These are phyloP conservation scores for Microchrysa polita DNA, from an alignment of 2,888 invertebrate genomes.

Conservation along the genomic window DNA sequence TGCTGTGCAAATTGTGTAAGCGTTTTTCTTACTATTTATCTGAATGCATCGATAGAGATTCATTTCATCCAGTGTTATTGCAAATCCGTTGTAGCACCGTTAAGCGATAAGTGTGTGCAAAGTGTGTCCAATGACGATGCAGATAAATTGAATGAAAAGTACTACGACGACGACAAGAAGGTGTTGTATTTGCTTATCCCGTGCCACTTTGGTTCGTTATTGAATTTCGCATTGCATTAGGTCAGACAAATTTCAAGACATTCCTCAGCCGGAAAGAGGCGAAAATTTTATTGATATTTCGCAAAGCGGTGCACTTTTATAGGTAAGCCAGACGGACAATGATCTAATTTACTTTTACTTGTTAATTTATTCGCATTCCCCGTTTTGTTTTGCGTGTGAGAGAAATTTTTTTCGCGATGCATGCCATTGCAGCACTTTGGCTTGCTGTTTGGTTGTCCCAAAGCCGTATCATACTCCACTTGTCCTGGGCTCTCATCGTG, in stretches of 20 bases:
- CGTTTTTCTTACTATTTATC: not conserved
- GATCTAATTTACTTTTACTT: constrained; percentile 44
- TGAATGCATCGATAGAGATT: not conserved
- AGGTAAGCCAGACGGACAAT: constrained; percentile 12
- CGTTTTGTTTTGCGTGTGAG: constrained; percentile 25
- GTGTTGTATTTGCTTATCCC: not conserved
- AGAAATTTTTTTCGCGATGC: constrained; percentile 27
- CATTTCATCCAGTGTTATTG: not conserved
- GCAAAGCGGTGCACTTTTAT: not conserved
- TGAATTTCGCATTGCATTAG: constrained; percentile 24
- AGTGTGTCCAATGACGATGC: not conserved
- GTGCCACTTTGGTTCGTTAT: constrained; percentile 16
- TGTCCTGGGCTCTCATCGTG: too few relatives aligned
- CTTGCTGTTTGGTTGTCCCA: too few relatives aligned
- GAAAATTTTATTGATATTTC: too few relatives aligned
- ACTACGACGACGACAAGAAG: not conserved
- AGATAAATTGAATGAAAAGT: too few relatives aligned
- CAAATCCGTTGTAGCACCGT: not conserved
- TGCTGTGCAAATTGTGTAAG: not conserved
- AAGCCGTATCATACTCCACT: too few relatives aligned
- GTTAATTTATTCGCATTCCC: constrained; percentile 28
- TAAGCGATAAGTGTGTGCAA: not conserved
- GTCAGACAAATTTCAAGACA: not conserved
- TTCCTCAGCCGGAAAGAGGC: constrained; percentile 24
- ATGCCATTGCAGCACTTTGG: constrained; percentile 1